phyloP scores from a whole-genome alignment of 2,113 vertebrate genomes.

The Hippocampus barbouri region DNA sequence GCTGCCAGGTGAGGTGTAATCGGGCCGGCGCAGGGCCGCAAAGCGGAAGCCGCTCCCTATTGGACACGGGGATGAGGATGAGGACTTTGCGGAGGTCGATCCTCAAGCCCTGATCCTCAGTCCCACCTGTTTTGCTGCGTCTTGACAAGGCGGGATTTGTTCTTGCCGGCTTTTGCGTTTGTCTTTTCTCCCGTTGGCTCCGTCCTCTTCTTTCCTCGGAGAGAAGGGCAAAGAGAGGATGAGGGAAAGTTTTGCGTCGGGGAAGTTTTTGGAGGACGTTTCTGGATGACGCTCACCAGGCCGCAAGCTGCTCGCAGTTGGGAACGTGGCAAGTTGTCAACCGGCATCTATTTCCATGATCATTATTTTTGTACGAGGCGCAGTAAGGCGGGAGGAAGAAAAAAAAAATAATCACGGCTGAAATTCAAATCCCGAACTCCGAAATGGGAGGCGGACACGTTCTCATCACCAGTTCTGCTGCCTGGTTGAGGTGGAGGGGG shows the following conservation, averaged over 20 bases:
- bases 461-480: neutral
- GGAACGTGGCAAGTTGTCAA: constrained; percentile 89
- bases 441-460: too few species aligned
- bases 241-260: constrained; percentile 70
- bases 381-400: constrained; percentile 53
- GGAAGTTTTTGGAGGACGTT: constrained; percentile 79
- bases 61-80: constrained; percentile 74
- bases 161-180: neutral
- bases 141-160: constrained; percentile 61
- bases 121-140: constrained; percentile 60
- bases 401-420: neutral
- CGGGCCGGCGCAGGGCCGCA: constrained; percentile 65
- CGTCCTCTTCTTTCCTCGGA: constrained; percentile 40
- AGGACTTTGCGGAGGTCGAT: constrained; percentile 55
- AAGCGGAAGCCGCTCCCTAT: constrained; percentile 69
- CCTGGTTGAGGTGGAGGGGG: constrained; percentile 17
- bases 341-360: constrained; percentile 86
- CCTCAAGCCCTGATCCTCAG: constrained; percentile 49
- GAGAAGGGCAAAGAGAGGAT: constrained; percentile 62
- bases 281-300: constrained; percentile 78
- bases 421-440: too few species aligned
- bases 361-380: constrained; percentile 77
- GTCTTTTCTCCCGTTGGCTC: constrained; percentile 34
- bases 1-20: constrained; percentile 70
- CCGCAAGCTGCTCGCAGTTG: constrained; percentile 87